A percentile compares a stretch with the other conserved stretches of the same genome.
phyloP scores from a whole-genome alignment of 2,888 invertebrate species.

The Eristalis arbustorum region DNA sequence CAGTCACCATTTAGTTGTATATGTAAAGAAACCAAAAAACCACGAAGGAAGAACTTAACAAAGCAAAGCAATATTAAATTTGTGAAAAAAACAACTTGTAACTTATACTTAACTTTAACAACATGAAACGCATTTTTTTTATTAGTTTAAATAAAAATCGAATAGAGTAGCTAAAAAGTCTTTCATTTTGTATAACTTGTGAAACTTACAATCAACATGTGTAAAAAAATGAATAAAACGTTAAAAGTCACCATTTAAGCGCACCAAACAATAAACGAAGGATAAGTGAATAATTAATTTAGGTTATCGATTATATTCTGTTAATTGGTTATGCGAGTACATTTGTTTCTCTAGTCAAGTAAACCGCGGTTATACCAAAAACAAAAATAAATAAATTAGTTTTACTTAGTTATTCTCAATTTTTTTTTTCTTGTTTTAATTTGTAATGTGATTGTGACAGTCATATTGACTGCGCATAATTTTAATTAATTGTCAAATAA shows the following conservation, averaged over 20 bases:
- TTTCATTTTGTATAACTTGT: conserved; percentile 31
- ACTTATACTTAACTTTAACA: conserved; percentile 34
- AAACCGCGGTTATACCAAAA: conserved; percentile 12
- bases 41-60: not conserved
- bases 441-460: conserved; percentile 64
- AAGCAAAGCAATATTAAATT: conserved; percentile 57
- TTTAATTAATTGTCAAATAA: conserved; percentile 31
- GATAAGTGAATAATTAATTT: not conserved
- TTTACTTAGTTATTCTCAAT: conserved; percentile 34
- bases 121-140: conserved; percentile 55
- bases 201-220: conserved; percentile 57
- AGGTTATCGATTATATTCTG: conserved; percentile 8
- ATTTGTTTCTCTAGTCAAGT: conserved; percentile 61
- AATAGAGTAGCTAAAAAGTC: conserved; percentile 52
- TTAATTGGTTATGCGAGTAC: conserved; percentile 10
- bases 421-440: conserved; percentile 33
- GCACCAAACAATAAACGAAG: conserved; percentile 64
- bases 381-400: conserved; percentile 40
- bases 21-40: conserved; percentile 6
- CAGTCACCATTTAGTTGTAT: conserved; percentile 55
- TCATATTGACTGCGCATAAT: conserved; percentile 62
- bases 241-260: conserved; percentile 42
- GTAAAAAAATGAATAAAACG: conserved; percentile 3
- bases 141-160: conserved; percentile 53
- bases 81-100: conserved; percentile 57